Base-by-base conservation (phyloP, 2,113 vertebrate species). In the Podocnemis expansa region DNA sequence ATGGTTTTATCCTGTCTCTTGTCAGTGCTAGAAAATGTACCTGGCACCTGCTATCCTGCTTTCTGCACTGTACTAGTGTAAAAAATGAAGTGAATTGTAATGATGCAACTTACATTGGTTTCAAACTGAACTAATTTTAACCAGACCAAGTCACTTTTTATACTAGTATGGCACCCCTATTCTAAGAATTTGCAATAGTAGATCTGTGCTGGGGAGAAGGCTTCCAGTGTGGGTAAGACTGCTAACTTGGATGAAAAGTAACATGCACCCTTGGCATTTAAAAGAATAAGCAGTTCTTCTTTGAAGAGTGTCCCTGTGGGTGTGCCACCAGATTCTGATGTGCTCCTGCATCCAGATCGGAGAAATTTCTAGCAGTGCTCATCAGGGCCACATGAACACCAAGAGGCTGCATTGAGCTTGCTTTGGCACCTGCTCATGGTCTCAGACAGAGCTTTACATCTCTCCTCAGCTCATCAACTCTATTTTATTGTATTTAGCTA, bases 261-360 rank as follows among this genome's bases (percentile, higher is more conserved):
- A 92, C 92, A 93, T 86, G 94, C 91, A 90, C 97, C 89, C 91
- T 91, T 96, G 92, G 91, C 93, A 82, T 91, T 96, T 83, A 93
- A 70, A 96, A 91, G 91, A 97, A 93, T 94, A 90, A 93, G 94
- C 86, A 93, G 88, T 89, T n/a, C n/a, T n/a, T n/a, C n/a, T n/a
- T n/a, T n/a, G n/a, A n/a, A n/a, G n/a, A n/a, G n/a, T n/a, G n/a
- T n/a, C n/a, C n/a, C n/a, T n/a, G n/a, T n/a, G n/a, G n/a, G n/a
- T n/a, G n/a, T n/a, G n/a, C n/a, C n/a, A n/a, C n/a, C n/a, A n/a
- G n/a, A n/a, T n/a, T n/a, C n/a, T n/a, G n/a, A n/a, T n/a, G n/a
- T n/a, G n/a, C n/a, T n/a, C n/a, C n/a, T n/a, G n/a, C n/a, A n/a
- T n/a, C n/a, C n/a, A n/a, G n/a, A n/a, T n/a, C n/a, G n/a, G n/a